Evolutionary conservation across 2,797 vertebrate genomes (phyloP), one percentile per base, ranked within the genome.

Genomic region (Emys orbicularis): DNA sequence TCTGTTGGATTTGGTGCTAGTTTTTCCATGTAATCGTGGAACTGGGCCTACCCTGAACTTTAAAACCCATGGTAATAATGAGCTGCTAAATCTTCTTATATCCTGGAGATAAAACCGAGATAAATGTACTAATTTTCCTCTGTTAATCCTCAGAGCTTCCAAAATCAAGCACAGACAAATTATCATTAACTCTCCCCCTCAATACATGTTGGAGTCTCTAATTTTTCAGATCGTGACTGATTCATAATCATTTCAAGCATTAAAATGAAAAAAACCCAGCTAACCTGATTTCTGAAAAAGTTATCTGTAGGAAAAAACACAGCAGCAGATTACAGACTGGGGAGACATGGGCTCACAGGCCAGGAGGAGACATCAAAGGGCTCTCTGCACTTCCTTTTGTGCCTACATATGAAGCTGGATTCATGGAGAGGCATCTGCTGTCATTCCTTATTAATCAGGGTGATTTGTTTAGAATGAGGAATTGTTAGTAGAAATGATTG

Each of bases 141-240:
- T 5, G 1, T 12, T 88, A 81, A 54, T 81, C 21, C 52, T 72
- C 50, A 83, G 10, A 90, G 83, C 49, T 47, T 89, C 29, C 74
- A 81, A 91, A 95, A 72, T 65, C 50, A 82, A 87, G 4, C 6
- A 21, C 2, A 88, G 50, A 84, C 8, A 91, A 95, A 91, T 74
- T 80, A 11, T 50, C 49, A 90, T 90, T 83, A 81, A 86, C 53
- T 85, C 4, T 72, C 2, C 72, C 18, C 81, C 29, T 3, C 76
- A 77, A 1, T 57, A 7, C 12, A 23, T 47, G 90, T 19, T 88
- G 44, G 27, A 25, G 72, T 49, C 16, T 87, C 4, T 37, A 10
- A 3, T 77, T 76, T 90, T 44, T 82, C 72, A 13, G 5, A 52
- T 2, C 54, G 5, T 56, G 76, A 76, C 29, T 86, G 8, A 84